Conservation (phyloP, 2,797 vertebrate genomes). For the Spinus olivaceus region DNA sequence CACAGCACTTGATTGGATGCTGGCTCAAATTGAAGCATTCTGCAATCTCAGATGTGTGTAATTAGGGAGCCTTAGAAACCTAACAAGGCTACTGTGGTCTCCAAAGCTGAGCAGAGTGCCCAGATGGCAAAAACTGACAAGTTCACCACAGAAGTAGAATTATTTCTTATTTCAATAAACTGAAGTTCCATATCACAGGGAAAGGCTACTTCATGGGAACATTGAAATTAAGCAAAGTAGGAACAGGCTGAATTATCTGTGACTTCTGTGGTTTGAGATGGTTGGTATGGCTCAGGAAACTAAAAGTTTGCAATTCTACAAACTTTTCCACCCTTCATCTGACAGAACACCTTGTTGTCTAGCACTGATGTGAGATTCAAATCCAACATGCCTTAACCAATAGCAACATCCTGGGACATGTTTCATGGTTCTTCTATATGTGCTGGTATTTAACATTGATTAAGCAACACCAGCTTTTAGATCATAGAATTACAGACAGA, state of each 20-base stretch:
- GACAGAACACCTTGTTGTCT: not conserved
- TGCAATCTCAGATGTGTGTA: constrained; percentile 17
- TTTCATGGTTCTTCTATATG: not conserved
- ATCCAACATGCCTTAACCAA: not conserved
- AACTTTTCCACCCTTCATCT: not conserved
- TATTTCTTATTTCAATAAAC: not conserved
- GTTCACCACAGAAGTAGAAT: not conserved
- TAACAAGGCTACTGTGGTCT: constrained; percentile 26
- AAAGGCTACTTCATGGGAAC: not conserved
- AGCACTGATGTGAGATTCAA: not conserved
- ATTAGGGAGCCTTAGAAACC: constrained; percentile 42
- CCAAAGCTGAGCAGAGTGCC: not conserved
- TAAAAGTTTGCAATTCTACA: not conserved
- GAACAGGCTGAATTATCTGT: not conserved
- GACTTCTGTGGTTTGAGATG: not conserved
- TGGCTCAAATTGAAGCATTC: constrained; percentile 53
- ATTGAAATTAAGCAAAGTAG: not conserved
- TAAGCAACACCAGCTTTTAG: not conserved
- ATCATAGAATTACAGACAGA: not conserved
- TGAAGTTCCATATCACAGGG: not conserved
- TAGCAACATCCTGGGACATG: not conserved
- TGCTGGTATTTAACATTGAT: rapidly evolving
- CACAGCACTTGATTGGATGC: constrained; percentile 7
- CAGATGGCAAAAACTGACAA: constrained; percentile 4
- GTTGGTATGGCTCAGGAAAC: not conserved